These are phyloP conservation scores for Glareola pratincola DNA, from an alignment of 2,113 vertebrate genomes.

Conservation along the genomic window DNA sequence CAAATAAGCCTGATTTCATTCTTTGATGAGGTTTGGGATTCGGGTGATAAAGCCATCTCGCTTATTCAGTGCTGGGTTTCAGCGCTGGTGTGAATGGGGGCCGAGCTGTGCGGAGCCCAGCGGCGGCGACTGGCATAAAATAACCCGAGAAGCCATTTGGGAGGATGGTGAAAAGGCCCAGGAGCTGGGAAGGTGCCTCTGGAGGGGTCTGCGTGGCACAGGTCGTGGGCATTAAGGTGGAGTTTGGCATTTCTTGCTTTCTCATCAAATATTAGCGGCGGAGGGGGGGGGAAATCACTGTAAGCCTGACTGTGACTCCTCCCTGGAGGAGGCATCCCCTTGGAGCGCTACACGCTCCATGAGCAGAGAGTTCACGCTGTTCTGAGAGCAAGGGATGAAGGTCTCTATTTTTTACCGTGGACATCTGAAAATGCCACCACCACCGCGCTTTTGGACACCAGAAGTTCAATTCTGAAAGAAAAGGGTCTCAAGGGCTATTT, in stretches of 20 bases:
- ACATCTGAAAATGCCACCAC: background rate
- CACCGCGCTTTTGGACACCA: background rate
- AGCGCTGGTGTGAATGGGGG: rapidly evolving
- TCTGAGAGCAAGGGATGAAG: background rate
- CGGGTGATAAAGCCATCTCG: rapidly evolving
- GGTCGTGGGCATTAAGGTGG: background rate
- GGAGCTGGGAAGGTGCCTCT: background rate
- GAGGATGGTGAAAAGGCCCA: background rate
- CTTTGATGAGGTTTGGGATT: background rate
- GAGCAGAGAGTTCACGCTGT: background rate
- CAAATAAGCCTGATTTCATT: background rate
- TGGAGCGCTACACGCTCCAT: rapidly evolving
- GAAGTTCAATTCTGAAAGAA: background rate
- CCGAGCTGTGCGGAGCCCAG: background rate
- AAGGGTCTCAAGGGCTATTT: background rate
- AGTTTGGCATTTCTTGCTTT: background rate
- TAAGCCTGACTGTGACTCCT: background rate
- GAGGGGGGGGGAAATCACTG: too few species aligned
- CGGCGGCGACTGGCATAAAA: rapidly evolving
- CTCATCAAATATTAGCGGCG: background rate
- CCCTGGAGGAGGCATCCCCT: background rate
- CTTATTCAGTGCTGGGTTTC: background rate
- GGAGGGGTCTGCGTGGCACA: background rate
- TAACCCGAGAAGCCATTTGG: rapidly evolving
- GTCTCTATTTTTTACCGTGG: background rate